phyloP scores from a whole-genome alignment of 2,113 vertebrate species.

The Strix uralensis region DNA sequence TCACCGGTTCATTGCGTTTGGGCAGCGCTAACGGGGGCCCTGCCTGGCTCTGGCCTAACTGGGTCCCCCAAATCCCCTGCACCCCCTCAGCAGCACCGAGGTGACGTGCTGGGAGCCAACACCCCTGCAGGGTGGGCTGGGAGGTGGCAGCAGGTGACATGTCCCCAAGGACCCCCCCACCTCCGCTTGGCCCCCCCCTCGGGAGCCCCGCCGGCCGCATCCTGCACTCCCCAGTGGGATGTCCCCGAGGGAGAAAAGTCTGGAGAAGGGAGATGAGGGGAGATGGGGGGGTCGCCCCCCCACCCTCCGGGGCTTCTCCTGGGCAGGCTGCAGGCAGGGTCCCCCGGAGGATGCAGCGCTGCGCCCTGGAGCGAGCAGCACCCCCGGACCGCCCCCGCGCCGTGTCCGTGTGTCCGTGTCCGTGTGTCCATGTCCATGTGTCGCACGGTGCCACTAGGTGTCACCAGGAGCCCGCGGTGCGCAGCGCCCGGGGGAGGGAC shows the following conservation, averaged over 20 bases:
- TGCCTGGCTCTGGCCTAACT: not conserved
- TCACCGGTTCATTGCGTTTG: too few relatives aligned
- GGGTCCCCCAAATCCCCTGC: not conserved
- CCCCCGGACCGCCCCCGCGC: too few relatives aligned
- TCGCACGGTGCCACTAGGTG: constrained; percentile 19
- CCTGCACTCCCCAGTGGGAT: not conserved
- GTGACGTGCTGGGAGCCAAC: rapidly evolving
- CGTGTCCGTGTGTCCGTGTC: too few relatives aligned
- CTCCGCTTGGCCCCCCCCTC: not conserved
- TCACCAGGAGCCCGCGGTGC: not conserved
- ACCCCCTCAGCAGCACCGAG: not conserved
- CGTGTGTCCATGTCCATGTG: not conserved
- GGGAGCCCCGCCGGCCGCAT: rapidly evolving
- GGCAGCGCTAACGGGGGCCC: not conserved
- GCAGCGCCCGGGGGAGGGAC: not conserved
- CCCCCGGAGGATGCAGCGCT: not conserved
- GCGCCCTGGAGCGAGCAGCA: not conserved
- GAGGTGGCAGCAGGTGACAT: not conserved
- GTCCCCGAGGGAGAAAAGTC: not conserved
- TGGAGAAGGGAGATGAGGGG: too few relatives aligned
- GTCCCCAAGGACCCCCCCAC: too few relatives aligned
- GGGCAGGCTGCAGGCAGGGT: not conserved
- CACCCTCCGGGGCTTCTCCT: not conserved
- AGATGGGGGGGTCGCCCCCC: rapidly evolving
- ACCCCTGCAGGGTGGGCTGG: not conserved